These are phyloP conservation scores for Pica pica DNA, from an alignment of 2,113 vertebrate genomes.

Conservation along the genomic window DNA sequence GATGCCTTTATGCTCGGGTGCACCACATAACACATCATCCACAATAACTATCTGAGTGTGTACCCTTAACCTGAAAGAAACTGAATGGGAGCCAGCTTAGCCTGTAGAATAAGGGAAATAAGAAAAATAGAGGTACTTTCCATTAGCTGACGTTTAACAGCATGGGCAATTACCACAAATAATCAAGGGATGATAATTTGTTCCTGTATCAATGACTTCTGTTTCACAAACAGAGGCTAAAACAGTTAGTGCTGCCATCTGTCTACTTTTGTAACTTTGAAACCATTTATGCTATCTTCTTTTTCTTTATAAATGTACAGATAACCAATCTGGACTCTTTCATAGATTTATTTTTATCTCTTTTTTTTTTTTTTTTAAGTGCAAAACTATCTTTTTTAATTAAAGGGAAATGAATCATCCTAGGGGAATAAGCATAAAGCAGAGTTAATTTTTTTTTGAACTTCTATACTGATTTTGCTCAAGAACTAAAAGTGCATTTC, in stretches of 20 bases:
- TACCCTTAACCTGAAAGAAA: not conserved
- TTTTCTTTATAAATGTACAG: not conserved
- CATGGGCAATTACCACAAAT: not conserved
- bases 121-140: not conserved
- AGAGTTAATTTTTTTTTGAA: not conserved
- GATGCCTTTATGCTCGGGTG: not conserved
- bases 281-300: not conserved
- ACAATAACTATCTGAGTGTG: fast-evolving
- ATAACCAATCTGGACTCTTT: not conserved
- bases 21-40: not conserved
- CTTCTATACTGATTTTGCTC: not conserved
- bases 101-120: not conserved
- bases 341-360: not conserved
- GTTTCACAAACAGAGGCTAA: not conserved
- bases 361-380: not conserved
- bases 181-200: not conserved
- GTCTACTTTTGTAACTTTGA: not conserved
- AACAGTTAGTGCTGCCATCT: slow-evolving; percentile 1
- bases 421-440: not conserved
- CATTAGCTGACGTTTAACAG: not conserved
- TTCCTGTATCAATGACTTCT: not conserved
- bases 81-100: not conserved
- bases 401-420: not conserved
- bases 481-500: not conserved
- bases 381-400: not conserved